Evolutionary conservation across 2,888 invertebrate genomes (phyloP).

Genomic region (Tuberolachnus salignus): DNA sequence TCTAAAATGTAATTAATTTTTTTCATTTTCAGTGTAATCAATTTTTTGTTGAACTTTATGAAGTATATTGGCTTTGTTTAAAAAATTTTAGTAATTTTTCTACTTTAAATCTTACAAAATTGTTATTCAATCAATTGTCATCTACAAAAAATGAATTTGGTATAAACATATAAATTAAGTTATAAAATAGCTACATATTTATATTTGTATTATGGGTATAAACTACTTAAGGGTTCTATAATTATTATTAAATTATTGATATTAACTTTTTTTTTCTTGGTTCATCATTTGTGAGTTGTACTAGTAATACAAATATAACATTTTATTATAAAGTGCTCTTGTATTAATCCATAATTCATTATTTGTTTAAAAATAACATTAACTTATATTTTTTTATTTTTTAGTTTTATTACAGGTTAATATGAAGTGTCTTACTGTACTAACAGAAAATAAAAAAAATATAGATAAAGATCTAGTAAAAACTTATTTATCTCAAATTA

Average conservation of each 20-base stretch:
- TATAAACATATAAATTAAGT: not conserved
- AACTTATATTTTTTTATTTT: not conserved
- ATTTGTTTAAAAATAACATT: not conserved
- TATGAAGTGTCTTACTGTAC: conserved; percentile 29
- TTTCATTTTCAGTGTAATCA: conserved; percentile 23
- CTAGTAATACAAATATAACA: too few relatives aligned
- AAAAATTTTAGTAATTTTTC: conserved; percentile 42
- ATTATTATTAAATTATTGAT: not conserved
- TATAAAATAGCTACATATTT: not conserved
- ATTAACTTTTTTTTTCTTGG: not conserved
- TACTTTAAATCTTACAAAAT: conserved; percentile 16
- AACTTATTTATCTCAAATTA: conserved; percentile 38
- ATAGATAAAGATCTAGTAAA: conserved; percentile 14
- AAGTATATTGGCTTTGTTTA: conserved; percentile 49
- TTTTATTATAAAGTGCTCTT: too few relatives aligned
- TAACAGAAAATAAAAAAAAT: conserved; percentile 35
- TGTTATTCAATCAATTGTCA: conserved; percentile 33
- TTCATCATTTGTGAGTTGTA: too few relatives aligned
- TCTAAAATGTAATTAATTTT: not conserved
- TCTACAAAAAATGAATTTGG: conserved; percentile 36
- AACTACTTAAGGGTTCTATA: not conserved
- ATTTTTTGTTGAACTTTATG: conserved; percentile 45
- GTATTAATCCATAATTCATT: not conserved
- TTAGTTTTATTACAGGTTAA: conserved; percentile 41
- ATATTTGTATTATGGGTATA: too few relatives aligned